A percentile compares a stretch with the other conserved stretches of the same genome.
phyloP scores from a whole-genome alignment of 2,797 vertebrate genomes.

The Scolopax rusticola region DNA sequence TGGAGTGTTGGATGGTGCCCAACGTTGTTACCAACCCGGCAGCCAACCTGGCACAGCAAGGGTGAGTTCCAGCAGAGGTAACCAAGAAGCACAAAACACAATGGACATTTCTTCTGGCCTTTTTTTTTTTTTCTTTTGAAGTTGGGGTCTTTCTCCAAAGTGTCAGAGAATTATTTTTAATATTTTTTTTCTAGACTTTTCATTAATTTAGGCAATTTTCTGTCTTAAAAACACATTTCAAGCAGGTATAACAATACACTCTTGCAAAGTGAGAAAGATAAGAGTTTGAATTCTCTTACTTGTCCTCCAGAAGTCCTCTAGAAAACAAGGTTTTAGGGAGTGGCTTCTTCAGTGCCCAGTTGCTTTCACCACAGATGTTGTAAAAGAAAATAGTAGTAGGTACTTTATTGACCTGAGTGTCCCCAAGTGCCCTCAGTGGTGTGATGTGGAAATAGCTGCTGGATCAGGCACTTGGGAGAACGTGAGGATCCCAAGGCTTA shows the following conservation, averaged over 20 bases:
- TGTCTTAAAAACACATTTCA: neutral
- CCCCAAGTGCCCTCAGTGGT: neutral
- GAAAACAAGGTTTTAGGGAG: neutral
- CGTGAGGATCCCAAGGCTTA: neutral
- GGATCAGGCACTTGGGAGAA: neutral
- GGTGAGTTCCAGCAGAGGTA: neutral
- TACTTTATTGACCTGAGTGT: neutral
- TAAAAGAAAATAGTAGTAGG: neutral
- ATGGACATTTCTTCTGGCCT: neutral
- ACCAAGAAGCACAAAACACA: neutral
- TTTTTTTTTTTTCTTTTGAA: neutral
- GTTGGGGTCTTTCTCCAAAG: neutral
- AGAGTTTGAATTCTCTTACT: neutral
- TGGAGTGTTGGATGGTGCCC: neutral
- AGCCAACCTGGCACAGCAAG: neutral
- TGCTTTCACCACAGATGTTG: rapidly evolving
- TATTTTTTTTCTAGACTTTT: neutral
- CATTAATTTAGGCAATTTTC: neutral
- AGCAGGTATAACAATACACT: neutral
- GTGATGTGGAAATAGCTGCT: neutral
- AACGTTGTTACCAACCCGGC: neutral
- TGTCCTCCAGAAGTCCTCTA: neutral
- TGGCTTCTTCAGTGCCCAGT: neutral
- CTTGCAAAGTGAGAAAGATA: neutral
- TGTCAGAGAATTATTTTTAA: neutral